Evolutionary conservation across 2,888 invertebrate genomes (phyloP).

Genomic region (Lepeophtheirus nordmannii): DNA sequence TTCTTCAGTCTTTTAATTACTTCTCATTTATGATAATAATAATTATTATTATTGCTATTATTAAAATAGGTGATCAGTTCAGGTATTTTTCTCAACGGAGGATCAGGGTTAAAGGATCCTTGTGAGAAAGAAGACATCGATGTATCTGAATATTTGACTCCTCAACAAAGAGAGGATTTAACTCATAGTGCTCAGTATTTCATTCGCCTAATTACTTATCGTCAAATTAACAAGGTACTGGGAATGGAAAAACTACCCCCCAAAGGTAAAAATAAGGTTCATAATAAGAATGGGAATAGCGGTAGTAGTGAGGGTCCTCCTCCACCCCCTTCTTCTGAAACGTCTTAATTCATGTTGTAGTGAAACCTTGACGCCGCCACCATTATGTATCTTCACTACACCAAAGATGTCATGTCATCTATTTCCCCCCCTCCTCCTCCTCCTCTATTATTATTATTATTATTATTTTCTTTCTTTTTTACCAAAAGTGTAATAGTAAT

Average conservation of each 20-base stretch:
- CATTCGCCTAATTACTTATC: not conserved
- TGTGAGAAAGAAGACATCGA: conserved; percentile 18
- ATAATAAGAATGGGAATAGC: too few species aligned
- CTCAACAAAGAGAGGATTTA: conserved; percentile 22
- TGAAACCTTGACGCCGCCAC: too few species aligned
- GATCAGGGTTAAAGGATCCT: conserved; percentile 13
- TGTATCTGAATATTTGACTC: not conserved
- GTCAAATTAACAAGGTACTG: conserved; percentile 14
- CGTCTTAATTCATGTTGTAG: too few species aligned
- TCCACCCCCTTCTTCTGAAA: too few species aligned
- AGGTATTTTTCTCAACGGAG: not conserved
- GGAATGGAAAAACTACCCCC: conserved; percentile 4
- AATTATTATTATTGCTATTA: not conserved
- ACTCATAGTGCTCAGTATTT: conserved; percentile 15
- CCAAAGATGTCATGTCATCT: too few species aligned
- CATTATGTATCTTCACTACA: too few species aligned
- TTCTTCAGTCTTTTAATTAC: not conserved
- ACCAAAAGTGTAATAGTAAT: too few species aligned
- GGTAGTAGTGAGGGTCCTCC: too few species aligned
- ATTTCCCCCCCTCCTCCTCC: too few species aligned
- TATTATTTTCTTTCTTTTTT: too few species aligned
- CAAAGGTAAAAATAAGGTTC: not conserved
- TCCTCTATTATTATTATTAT: too few species aligned
- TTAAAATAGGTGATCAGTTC: conserved; percentile 13
- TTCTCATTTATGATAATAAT: too few species aligned